These are phyloP conservation scores for Ataeniobius toweri DNA, from an alignment of 2,797 vertebrate genomes.

Conservation along the genomic window DNA sequence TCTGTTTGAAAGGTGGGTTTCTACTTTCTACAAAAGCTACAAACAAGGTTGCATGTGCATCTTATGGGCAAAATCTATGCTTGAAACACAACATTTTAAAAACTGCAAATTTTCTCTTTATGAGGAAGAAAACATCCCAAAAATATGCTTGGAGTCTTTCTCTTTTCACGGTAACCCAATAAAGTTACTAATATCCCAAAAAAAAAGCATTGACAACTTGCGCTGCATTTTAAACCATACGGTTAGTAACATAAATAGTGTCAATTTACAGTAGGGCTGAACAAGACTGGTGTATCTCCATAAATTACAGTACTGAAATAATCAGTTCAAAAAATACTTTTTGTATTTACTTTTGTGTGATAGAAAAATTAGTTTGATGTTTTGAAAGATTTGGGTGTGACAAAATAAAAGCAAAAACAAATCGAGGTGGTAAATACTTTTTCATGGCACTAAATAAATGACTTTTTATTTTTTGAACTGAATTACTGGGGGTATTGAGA, in stretches of 20 bases:
- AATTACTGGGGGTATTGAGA: too few species aligned
- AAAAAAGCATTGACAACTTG: not conserved
- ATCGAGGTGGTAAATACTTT: too few species aligned
- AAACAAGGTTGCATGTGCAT: slow-evolving; percentile 43
- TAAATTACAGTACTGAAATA: not conserved
- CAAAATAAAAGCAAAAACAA: too few species aligned
- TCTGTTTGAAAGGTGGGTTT: slow-evolving; percentile 39
- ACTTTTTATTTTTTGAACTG: too few species aligned
- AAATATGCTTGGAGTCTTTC: not conserved
- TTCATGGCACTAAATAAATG: too few species aligned
- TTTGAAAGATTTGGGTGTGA: too few species aligned
- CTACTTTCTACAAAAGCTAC: slow-evolving; percentile 22
- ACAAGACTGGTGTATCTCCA: not conserved
- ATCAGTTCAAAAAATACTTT: too few species aligned
- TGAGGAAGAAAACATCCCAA: slow-evolving; percentile 8
- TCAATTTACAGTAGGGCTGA: not conserved
- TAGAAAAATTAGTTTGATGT: too few species aligned
- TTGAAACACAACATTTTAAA: not conserved
- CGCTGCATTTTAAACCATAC: not conserved
- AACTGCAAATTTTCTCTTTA: not conserved
- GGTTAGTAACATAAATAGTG: not conserved
- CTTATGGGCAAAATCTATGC: not conserved
- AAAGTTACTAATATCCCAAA: not conserved
- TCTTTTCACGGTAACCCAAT: not conserved
- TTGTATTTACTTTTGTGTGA: not conserved